phyloP scores from a whole-genome alignment of 2,888 invertebrate genomes.

The Herminia tarsipennalis region DNA sequence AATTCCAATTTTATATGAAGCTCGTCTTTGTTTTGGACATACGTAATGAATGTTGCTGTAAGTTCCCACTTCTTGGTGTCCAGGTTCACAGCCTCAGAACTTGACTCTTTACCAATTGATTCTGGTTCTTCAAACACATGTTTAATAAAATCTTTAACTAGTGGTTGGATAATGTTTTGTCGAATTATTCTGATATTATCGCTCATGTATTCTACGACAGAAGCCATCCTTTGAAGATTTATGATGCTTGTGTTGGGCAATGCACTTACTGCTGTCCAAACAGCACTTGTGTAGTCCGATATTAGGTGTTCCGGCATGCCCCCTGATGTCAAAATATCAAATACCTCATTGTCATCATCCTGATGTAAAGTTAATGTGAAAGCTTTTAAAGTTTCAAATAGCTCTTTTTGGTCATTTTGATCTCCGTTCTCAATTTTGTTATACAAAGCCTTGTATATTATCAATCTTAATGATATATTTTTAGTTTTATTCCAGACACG shows the following conservation, averaged over 20 bases:
- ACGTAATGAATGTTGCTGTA: constrained; percentile 37
- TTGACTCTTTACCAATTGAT: constrained; percentile 12
- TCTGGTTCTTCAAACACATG: constrained; percentile 36
- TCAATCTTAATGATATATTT: constrained; percentile 55
- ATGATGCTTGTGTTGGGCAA: constrained; percentile 46
- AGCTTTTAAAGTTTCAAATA: constrained; percentile 53
- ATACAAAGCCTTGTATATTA: constrained; percentile 53
- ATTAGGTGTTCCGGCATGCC: constrained; percentile 40
- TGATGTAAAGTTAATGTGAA: constrained; percentile 51
- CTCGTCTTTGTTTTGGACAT: constrained; percentile 27
- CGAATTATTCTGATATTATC: constrained; percentile 38
- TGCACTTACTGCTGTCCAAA: constrained; percentile 52
- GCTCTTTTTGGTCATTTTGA: constrained; percentile 28
- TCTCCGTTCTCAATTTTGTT: constrained; percentile 42
- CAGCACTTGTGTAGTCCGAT: constrained; percentile 43
- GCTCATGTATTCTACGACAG: constrained; percentile 43
- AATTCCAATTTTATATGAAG: constrained; percentile 27
- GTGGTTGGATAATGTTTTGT: constrained; percentile 40
- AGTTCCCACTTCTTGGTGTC: constrained; percentile 48
- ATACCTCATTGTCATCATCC: constrained; percentile 58
- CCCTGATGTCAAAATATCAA: constrained; percentile 36
- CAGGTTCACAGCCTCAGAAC: constrained; percentile 20
- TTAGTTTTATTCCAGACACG: constrained; percentile 56
- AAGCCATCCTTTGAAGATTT: constrained; percentile 39
- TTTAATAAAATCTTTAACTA: constrained; percentile 51